These are phyloP conservation scores for Barypeithes pellucidus DNA, from an alignment of 2,888 invertebrate species.

Conservation along the genomic window DNA sequence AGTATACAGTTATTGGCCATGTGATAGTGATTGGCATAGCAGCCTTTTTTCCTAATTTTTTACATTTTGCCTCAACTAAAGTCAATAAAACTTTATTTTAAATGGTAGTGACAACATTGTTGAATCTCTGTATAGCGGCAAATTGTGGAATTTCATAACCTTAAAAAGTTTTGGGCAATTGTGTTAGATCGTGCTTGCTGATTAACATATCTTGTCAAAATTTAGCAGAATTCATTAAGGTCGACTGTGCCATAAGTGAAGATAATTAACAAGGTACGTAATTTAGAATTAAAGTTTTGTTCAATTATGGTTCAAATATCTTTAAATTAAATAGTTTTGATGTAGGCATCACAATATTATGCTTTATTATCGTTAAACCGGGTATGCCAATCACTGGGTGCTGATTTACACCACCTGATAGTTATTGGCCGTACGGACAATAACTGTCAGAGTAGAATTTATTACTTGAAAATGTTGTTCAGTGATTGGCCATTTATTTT, in stretches of 20 bases:
- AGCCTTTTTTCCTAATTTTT: too few relatives aligned
- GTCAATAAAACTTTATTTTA: too few relatives aligned
- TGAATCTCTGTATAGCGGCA: too few relatives aligned
- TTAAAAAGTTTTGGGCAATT: too few relatives aligned
- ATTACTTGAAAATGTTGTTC: not conserved
- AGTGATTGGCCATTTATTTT: not conserved
- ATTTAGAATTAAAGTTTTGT: not conserved
- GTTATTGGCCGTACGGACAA: constrained; percentile 4
- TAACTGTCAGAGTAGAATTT: not conserved
- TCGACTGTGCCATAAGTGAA: not conserved
- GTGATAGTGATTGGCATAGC: not conserved
- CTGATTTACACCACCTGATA: not conserved
- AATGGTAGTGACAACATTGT: too few relatives aligned
- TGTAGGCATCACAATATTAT: not conserved
- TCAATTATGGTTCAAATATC: not conserved
- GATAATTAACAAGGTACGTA: not conserved
- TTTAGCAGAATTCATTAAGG: not conserved
- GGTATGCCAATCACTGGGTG: not conserved
- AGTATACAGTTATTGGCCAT: not conserved
- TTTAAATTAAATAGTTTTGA: not conserved
- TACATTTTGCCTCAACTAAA: too few relatives aligned
- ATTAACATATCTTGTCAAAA: too few relatives aligned
- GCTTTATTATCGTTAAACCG: not conserved
- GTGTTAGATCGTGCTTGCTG: too few relatives aligned
- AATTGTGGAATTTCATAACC: too few relatives aligned